Evolutionary conservation across 2,113 vertebrate genomes (phyloP), one percentile per base, ranked within the genome.

Genomic region (Hyaena hyaena): DNA sequence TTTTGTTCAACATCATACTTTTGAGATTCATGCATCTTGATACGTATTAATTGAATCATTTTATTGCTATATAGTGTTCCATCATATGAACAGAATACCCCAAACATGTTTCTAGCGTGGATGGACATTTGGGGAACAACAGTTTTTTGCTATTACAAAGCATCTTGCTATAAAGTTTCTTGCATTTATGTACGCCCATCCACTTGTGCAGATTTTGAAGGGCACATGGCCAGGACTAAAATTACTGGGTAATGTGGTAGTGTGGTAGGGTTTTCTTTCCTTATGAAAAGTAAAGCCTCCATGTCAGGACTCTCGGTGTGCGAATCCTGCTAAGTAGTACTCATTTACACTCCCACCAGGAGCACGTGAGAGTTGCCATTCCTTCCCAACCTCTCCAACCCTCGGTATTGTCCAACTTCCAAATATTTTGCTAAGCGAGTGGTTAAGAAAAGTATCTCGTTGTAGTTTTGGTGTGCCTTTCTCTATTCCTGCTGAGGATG

Each of bases 391-490:
- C 65, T 87, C 23, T 11, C 28, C 35, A 79, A 7, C 45, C 4
- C 17, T 96, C 82, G 14, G 23, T 74, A 10, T 85, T 71, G 5
- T 91, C 69, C 21, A 74, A 11, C 23, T 55, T 94, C 31, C 92
- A 15, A 84, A 10, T 74, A 69, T 76, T 92, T 88, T 84, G 43
- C 58, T 88, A n/a, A 48, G 31, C 55, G 85, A 24, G 7, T 83
- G 12, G 45, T 91, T 85, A 48, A 88, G 26, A 93, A 93, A 65
- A 24, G 5, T 68, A 68, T 90, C 16, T 90, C 48, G 53, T 90
- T 39, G 53, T 88, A 39, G 48, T 88, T 81, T 95, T 85, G 35
- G 15, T 50, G 58, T 94, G 53, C 31, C 85, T 93, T 90, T 82
- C 45, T 74, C 53, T 74, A 7, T 86, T 90, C 26, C 16, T 94